phyloP scores from a whole-genome alignment of 2,888 invertebrate genomes.

The Drosophila seclusa region DNA sequence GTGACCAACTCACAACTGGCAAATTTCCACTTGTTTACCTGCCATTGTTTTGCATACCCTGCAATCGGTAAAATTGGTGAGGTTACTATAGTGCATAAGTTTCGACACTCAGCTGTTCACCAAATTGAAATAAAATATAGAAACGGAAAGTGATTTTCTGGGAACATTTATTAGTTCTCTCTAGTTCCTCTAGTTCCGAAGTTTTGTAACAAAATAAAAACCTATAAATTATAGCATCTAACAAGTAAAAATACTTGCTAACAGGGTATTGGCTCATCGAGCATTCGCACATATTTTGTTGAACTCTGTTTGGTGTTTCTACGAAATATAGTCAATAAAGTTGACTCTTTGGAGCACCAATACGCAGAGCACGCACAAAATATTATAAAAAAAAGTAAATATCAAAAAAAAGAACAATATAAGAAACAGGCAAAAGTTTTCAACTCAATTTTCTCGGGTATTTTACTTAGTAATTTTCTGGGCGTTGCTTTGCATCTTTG shows the following conservation, averaged over 20 bases:
- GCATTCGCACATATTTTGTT: neutral
- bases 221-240: neutral
- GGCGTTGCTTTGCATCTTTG: constrained; percentile 28
- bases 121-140: too few species aligned
- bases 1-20: constrained; percentile 30
- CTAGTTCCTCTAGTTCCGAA: neutral
- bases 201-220: neutral
- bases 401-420: neutral
- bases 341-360: constrained; percentile 13
- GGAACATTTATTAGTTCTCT: too few species aligned
- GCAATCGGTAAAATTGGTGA: neutral
- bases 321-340: constrained; percentile 70
- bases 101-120: neutral
- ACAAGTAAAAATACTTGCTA: neutral
- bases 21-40: constrained; percentile 7
- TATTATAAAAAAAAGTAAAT: neutral
- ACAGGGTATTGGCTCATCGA: neutral
- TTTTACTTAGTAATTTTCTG: constrained; percentile 49
- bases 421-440: constrained; percentile 53
- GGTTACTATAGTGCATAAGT: neutral
- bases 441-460: constrained; percentile 68
- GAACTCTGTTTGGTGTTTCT: constrained; percentile 41
- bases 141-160: too few species aligned
- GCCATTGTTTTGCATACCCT: constrained; percentile 24
- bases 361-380: constrained; percentile 28